phyloP scores from a whole-genome alignment of 2,888 invertebrate species.

The Tenthredo scrophulariae region DNA sequence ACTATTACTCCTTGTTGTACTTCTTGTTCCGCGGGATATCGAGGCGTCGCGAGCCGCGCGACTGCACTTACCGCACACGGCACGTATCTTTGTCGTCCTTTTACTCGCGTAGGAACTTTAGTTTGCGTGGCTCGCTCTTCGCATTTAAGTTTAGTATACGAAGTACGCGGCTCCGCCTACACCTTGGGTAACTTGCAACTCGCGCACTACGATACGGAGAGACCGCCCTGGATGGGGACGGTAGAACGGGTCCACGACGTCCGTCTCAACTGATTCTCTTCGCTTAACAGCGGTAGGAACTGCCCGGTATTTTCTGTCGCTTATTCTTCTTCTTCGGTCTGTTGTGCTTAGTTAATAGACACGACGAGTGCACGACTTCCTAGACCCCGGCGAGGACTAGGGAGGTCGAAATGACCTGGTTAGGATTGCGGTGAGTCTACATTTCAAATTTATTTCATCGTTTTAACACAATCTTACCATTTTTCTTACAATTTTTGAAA shows the following conservation, averaged over 20 bases:
- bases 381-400: constrained; percentile 60
- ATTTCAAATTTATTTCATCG: neutral
- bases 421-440: constrained; percentile 74
- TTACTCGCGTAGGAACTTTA: constrained; percentile 73
- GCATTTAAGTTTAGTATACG: neutral
- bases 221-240: constrained; percentile 77
- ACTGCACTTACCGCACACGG: constrained; percentile 14
- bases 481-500: constrained; percentile 44
- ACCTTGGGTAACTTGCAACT: constrained; percentile 39
- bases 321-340: constrained; percentile 65
- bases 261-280: constrained; percentile 39
- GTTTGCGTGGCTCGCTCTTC: constrained; percentile 69
- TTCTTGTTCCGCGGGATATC: neutral
- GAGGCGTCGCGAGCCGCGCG: constrained; percentile 32
- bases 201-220: constrained; percentile 65
- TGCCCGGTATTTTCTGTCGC: constrained; percentile 70
- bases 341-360: constrained; percentile 69
- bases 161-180: constrained; percentile 40
- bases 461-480: constrained; percentile 20
- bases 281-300: constrained; percentile 69
- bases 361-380: constrained; percentile 56
- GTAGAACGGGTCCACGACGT: constrained; percentile 66
- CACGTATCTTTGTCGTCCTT: constrained; percentile 24
- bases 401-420: constrained; percentile 75
- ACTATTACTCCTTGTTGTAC: neutral